phyloP scores from a whole-genome alignment of 2,113 vertebrate species.

The Vulpes lagopus region DNA sequence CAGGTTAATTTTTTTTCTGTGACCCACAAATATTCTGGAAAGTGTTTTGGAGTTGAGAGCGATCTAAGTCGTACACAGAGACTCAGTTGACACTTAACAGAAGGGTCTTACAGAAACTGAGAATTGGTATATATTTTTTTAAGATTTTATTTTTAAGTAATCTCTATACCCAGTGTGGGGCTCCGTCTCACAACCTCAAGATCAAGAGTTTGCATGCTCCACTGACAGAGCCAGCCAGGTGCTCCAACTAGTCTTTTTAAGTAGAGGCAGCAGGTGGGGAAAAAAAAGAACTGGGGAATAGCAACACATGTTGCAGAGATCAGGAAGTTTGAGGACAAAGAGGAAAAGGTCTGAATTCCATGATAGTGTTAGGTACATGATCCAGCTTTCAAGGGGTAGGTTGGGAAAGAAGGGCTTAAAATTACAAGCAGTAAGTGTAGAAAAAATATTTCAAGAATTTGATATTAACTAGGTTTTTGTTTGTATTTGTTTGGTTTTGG shows the following conservation, averaged over 20 bases:
- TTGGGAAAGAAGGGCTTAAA: background rate
- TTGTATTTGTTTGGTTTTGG: background rate
- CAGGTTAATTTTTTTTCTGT: background rate
- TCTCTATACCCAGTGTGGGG: background rate
- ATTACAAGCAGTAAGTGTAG: background rate
- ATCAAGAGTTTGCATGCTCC: background rate
- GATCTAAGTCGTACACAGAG: background rate
- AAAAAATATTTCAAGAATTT: background rate
- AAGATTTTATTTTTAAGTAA: background rate
- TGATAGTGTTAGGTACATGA: background rate
- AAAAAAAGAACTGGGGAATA: background rate
- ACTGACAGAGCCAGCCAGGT: background rate
- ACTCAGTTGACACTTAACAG: background rate
- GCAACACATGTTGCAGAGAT: background rate
- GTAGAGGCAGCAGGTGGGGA: background rate
- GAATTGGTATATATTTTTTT: background rate
- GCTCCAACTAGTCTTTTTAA: background rate
- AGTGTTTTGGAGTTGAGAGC: slow-evolving; percentile 10
- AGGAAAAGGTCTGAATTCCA: background rate
- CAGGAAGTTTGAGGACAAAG: background rate
- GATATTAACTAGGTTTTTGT: background rate
- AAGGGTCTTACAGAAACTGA: background rate
- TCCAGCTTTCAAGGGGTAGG: background rate
- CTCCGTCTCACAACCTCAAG: background rate
- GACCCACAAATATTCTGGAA: slow-evolving; percentile 28